These are phyloP conservation scores for Barbus barbus DNA, from an alignment of 2,113 vertebrate species.

Conservation along the genomic window DNA sequence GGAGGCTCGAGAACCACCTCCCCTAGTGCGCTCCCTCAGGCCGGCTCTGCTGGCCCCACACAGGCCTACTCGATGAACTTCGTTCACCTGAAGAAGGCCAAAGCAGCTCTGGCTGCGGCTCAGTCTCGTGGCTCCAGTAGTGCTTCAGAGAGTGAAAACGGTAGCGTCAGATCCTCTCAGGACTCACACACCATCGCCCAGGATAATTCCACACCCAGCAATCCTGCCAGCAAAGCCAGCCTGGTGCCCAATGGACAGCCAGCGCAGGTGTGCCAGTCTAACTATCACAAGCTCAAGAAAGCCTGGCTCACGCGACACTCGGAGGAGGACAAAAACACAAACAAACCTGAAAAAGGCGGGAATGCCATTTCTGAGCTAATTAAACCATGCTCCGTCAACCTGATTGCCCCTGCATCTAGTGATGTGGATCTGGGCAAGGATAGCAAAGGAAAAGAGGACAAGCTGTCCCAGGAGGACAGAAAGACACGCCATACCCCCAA, in stretches of 20 bases:
- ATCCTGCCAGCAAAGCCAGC: constrained; percentile 79
- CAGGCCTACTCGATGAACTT: constrained; percentile 84
- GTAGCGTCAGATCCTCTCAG: constrained; percentile 76
- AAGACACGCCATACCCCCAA: constrained; percentile 81
- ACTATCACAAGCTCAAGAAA: constrained; percentile 99
- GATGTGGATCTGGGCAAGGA: constrained; percentile 80
- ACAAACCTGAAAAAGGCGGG: constrained; percentile 82
- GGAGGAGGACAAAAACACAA: constrained; percentile 94
- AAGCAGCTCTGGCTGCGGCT: constrained; percentile 93
- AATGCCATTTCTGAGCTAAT: constrained; percentile 88
- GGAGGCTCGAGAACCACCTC: constrained; percentile 64
- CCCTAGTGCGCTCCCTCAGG: constrained; percentile 64
- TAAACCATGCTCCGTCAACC: constrained; percentile 88
- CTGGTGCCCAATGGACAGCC: constrained; percentile 75
- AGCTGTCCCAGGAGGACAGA: constrained; percentile 81
- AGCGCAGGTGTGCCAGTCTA: constrained; percentile 80
- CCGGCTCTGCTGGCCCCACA: constrained; percentile 59
- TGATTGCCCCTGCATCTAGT: constrained; percentile 83
- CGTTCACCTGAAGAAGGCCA: constrained; percentile 97
- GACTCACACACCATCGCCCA: constrained; percentile 74
- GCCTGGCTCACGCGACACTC: constrained; percentile 98
- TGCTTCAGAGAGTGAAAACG: constrained; percentile 71
- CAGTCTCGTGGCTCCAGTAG: constrained; percentile 80
- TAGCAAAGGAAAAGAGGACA: constrained; percentile 76
- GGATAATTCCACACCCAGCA: constrained; percentile 73